Conservation (phyloP, 2,113 vertebrate genomes). For the Amazona guildingii region DNA sequence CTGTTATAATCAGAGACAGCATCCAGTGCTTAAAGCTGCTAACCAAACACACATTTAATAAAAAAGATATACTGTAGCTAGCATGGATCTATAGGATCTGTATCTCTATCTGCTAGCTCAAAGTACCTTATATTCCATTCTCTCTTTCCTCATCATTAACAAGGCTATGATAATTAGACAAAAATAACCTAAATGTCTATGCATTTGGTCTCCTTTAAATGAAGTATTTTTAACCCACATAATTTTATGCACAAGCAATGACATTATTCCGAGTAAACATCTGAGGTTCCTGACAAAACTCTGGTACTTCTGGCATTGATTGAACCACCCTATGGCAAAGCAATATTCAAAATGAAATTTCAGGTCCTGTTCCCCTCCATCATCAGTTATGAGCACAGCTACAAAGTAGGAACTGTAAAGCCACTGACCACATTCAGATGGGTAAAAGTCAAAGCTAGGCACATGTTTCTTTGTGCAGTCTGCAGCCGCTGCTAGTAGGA, state of each 20-base stretch:
- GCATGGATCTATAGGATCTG: neutral
- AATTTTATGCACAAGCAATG: neutral
- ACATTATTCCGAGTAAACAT: neutral
- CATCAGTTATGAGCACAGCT: neutral
- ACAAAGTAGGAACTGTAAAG: neutral
- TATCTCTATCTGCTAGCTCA: neutral
- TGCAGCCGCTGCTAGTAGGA: neutral
- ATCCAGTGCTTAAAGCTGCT: neutral
- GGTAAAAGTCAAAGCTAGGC: neutral
- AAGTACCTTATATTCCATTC: neutral
- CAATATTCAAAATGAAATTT: neutral
- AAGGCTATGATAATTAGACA: neutral
- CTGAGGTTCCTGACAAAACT: neutral
- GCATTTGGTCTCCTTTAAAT: neutral
- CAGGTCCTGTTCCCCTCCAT: neutral
- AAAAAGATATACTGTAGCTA: neutral
- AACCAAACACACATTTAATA: neutral
- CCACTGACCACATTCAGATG: neutral
- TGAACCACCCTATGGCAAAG: neutral
- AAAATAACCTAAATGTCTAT: neutral
- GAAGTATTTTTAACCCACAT: neutral
- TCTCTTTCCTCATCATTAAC: neutral
- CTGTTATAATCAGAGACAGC: constrained; percentile 51
- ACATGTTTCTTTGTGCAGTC: neutral
- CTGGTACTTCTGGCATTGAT: neutral